These are phyloP conservation scores for Neodon shergylaensis DNA, from an alignment of 2,113 vertebrate species.

Conservation along the genomic window DNA sequence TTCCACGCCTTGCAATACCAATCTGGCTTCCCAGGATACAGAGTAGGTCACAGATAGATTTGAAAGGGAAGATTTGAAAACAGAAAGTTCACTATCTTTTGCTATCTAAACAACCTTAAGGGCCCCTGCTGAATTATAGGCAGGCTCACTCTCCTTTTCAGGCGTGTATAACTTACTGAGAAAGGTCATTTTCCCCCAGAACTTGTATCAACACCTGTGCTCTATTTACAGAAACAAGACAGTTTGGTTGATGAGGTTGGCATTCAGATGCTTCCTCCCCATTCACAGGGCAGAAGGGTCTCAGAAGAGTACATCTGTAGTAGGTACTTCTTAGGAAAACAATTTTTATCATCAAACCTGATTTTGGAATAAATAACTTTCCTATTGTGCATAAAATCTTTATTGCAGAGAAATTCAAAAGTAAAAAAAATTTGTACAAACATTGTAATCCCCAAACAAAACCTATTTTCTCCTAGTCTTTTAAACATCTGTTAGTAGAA, in stretches of 20 bases:
- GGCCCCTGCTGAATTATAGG: neutral
- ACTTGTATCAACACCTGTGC: neutral
- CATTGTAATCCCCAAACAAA: neutral
- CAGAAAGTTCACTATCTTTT: neutral
- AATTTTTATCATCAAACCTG: neutral
- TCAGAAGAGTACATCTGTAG: neutral
- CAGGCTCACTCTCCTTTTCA: neutral
- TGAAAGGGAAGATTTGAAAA: constrained; percentile 54
- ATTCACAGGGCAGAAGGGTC: neutral
- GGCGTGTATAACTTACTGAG: constrained; percentile 14
- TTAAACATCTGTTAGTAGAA: neutral
- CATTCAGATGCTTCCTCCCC: neutral
- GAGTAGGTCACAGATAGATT: constrained; percentile 26
- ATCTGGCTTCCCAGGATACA: constrained; percentile 54
- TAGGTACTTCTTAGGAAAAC: constrained; percentile 18
- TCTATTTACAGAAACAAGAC: constrained; percentile 8
- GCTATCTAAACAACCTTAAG: constrained; percentile 11
- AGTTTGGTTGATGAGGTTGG: neutral
- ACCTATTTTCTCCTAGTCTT: neutral
- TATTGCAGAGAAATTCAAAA: constrained; percentile 21
- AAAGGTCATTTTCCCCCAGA: neutral
- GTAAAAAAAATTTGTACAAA: neutral
- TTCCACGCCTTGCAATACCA: constrained; percentile 54
- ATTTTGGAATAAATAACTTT: constrained; percentile 43
- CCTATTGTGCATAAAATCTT: constrained; percentile 38